Conservation (phyloP, 2,888 invertebrate genomes). For the Diarsia brunnea region DNA sequence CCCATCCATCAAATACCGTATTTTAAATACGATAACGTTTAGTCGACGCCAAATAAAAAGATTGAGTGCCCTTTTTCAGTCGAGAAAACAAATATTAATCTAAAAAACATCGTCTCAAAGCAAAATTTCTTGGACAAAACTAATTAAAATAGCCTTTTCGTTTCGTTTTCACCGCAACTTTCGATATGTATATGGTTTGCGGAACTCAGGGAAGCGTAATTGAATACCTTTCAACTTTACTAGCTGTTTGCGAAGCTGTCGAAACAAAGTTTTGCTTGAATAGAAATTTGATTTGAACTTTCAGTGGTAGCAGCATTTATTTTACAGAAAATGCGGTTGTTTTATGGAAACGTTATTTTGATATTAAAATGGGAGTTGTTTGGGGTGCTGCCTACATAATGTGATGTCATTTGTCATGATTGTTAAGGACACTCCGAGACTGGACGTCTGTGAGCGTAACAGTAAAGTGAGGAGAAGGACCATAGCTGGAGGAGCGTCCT, state of each 20-base stretch:
- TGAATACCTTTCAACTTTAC: constrained; percentile 76
- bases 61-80: background rate
- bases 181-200: constrained; percentile 66
- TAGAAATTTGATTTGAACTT: constrained; percentile 74
- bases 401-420: constrained; percentile 46
- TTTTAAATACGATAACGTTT: background rate
- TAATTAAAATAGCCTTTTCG: constrained; percentile 48
- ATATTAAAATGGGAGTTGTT: constrained; percentile 20
- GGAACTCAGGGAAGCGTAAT: constrained; percentile 73
- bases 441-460: background rate
- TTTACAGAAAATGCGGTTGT: constrained; percentile 55
- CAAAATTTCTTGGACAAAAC: constrained; percentile 26
- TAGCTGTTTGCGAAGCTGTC: constrained; percentile 74
- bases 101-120: constrained; percentile 27
- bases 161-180: constrained; percentile 54
- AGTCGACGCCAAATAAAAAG: constrained; percentile 33
- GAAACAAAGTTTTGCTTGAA: constrained; percentile 72
- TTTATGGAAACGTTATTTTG: constrained; percentile 42
- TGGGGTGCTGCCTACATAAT: constrained; percentile 35
- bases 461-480: background rate
- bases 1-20: background rate
- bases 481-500: background rate
- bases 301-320: constrained; percentile 63
- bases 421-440: background rate
- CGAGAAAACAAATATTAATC: constrained; percentile 21